These are phyloP conservation scores for Acrocyrtus sp. DNA, from an alignment of 2,888 invertebrate species.

Conservation along the genomic window DNA sequence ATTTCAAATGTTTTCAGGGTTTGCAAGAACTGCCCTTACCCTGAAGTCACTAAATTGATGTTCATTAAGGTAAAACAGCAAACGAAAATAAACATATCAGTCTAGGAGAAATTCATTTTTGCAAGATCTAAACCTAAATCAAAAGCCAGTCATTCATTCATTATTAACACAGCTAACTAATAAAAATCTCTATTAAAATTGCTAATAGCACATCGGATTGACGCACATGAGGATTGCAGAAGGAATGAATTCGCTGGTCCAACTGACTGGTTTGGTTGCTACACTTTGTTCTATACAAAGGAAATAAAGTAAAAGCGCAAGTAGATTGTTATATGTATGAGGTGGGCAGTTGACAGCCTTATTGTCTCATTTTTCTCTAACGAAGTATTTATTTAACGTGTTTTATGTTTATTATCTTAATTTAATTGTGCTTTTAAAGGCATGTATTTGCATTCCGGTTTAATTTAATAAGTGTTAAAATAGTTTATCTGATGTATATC, in stretches of 20 bases:
- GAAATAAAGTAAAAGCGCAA: too few species aligned
- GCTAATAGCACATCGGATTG: constrained; percentile 85
- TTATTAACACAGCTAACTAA: not conserved
- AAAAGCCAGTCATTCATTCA: too few species aligned
- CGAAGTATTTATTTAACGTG: not conserved
- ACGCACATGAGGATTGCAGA: constrained; percentile 92
- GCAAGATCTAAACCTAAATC: too few species aligned
- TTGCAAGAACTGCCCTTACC: constrained; percentile 84
- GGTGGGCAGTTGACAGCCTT: too few species aligned
- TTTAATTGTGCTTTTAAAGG: not conserved
- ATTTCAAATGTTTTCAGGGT: constrained; percentile 95
- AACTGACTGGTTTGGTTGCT: constrained; percentile 89
- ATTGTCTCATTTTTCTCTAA: not conserved
- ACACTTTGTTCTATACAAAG: constrained; percentile 73
- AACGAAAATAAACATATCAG: too few species aligned
- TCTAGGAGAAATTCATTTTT: too few species aligned
- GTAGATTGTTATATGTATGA: too few species aligned
- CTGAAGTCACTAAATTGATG: constrained; percentile 83
- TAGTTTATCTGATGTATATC: not conserved
- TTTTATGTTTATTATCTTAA: not conserved
- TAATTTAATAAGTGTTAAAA: not conserved
- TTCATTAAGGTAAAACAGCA: constrained; percentile 80
- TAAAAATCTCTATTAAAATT: constrained; percentile 16
- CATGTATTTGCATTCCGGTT: not conserved
- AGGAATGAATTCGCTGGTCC: constrained; percentile 86